Conservation (phyloP, 2,888 invertebrate species). For the Punctoribates punctum region DNA sequence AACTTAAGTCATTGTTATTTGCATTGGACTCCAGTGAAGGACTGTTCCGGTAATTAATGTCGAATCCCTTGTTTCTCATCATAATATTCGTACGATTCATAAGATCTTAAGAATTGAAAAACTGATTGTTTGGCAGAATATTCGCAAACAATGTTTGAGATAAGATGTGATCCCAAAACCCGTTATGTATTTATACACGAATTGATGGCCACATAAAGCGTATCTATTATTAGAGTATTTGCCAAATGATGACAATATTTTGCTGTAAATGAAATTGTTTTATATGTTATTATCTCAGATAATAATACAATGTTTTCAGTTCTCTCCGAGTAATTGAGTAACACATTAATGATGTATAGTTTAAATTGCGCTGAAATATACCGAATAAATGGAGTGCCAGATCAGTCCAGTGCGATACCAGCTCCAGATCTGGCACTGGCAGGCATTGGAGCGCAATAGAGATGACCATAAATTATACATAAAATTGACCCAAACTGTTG, state of each 20-base stretch:
- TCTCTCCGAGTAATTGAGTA: slow-evolving; percentile 20
- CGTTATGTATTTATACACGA: neutral
- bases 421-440: neutral
- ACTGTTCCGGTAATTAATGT: slow-evolving; percentile 22
- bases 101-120: neutral
- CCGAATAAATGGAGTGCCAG: slow-evolving; percentile 3
- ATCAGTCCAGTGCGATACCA: neutral
- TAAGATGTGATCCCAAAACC: neutral
- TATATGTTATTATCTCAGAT: slow-evolving; percentile 2
- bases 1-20: slow-evolving; percentile 4
- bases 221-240: slow-evolving; percentile 2
- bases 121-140: neutral
- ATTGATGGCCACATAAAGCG: neutral
- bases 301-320: slow-evolving; percentile 7
- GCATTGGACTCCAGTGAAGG: neutral
- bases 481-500: slow-evolving; percentile 31
- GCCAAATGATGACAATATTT: slow-evolving; percentile 32
- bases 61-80: slow-evolving; percentile 17
- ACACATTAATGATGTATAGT: slow-evolving; percentile 39
- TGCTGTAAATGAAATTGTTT: slow-evolving; percentile 23
- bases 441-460: slow-evolving; percentile 5
- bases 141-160: neutral
- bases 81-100: neutral
- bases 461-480: slow-evolving; percentile 38
- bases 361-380: slow-evolving; percentile 19